Base-by-base conservation (phyloP, 1,140 invertebrate species). In the Hyles vespertilio region DNA sequence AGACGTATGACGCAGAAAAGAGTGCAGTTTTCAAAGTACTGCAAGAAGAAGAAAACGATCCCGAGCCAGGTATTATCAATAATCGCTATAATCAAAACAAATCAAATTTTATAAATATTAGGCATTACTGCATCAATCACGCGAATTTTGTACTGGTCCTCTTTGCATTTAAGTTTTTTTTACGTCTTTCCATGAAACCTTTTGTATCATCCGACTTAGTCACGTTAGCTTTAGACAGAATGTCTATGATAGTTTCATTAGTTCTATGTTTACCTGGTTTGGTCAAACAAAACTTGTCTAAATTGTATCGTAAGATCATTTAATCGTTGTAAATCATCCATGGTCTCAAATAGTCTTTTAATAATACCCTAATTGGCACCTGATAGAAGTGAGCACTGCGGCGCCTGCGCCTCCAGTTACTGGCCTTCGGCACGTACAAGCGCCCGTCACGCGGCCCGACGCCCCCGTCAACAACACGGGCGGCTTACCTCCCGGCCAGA, bases 21-120 rank as follows among this genome's bases (percentile, higher is more conserved):
- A 98, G 96, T 70, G 96, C 96, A 73, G 97, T 98, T 3, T 95
- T 97, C 84, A 96, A 96, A 87, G 96, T 97, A 92, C 92, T 98
- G 48, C 95, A 96, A 78, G 96, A 98, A 87, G 95, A 95, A 61
- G 95, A 97, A 79, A 95, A 94, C 69, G 94, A 95, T 76, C 95
- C 95, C 56, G 92, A 93, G 58, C 94, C 94, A 81, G 95, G 95
- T 96, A 92, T 63, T 57, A 67, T 44, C 36, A 22, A n/a, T 51
- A 22, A 22, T 22, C 22, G 22, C 53, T 52, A n/a, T 47, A 53
- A 45, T 47, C 36, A 40, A 40, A 40, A 40, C 36, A 8, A 8
- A 8, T 8, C 4, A 48, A 10, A 48, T n/a, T n/a, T 5, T 7
- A 5, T 48, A 48, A n/a, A 48, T 11, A 48, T 4, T 11, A 2